phyloP scores from a whole-genome alignment of 2,888 invertebrate genomes.

The Lepidochitona cinerea region DNA sequence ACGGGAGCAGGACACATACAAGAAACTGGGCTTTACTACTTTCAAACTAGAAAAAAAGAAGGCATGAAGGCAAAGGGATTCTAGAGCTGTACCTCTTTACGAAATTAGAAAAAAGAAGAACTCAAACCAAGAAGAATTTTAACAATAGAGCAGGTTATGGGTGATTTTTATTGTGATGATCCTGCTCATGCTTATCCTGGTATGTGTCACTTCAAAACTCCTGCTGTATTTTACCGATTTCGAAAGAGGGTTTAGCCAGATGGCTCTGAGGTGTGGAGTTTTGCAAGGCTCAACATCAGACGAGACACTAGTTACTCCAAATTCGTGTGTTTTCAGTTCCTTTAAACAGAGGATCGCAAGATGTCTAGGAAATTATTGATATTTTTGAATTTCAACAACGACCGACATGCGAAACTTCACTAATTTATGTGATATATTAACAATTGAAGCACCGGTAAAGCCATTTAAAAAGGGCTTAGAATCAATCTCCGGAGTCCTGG shows the following conservation, averaged over 20 bases:
- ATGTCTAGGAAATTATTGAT: neutral
- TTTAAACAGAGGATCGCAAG: neutral
- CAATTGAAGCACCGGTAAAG: too few relatives aligned
- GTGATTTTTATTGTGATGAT: neutral
- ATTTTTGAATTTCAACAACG: neutral
- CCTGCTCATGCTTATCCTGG: neutral
- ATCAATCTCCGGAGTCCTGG: too few relatives aligned
- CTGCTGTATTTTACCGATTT: slow-evolving; percentile 1
- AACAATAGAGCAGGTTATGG: neutral
- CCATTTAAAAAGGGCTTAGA: too few relatives aligned
- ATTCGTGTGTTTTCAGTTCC: neutral
- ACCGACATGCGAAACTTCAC: neutral
- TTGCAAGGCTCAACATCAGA: neutral
- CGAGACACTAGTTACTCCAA: neutral
- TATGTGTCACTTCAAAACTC: neutral
- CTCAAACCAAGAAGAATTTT: neutral
- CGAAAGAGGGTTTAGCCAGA: slow-evolving; percentile 4
- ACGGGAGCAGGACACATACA: neutral
- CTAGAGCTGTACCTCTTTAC: neutral
- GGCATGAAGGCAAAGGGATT: neutral
- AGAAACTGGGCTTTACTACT: neutral
- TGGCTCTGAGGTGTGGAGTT: neutral
- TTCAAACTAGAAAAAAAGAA: neutral
- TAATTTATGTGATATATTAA: too few relatives aligned
- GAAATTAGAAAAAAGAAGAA: neutral